Evolutionary conservation across 2,797 vertebrate species (phyloP).

Genomic region (Anguilla megastoma): DNA sequence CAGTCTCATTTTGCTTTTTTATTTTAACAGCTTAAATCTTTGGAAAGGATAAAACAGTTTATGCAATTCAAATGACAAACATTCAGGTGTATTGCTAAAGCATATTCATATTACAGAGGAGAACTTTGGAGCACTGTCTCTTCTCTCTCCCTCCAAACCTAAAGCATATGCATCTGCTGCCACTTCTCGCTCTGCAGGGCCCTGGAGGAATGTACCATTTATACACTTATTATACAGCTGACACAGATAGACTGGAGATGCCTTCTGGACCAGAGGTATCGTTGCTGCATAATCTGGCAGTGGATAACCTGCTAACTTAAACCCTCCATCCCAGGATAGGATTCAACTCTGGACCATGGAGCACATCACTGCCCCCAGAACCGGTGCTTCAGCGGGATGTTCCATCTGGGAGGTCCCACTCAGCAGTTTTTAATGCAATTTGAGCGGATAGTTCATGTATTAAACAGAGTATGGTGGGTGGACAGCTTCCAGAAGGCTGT

Average conservation of each 20-base stretch:
- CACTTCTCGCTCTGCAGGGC: not conserved
- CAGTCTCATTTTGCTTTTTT: too few species aligned
- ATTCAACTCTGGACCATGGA: not conserved
- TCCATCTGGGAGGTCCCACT: not conserved
- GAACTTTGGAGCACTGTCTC: not conserved
- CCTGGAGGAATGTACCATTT: not conserved
- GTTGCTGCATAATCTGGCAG: not conserved
- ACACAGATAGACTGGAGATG: not conserved
- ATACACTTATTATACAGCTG: not conserved
- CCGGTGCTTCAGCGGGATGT: not conserved
- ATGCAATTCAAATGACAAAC: not conserved
- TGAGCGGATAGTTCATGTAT: not conserved
- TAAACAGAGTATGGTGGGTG: not conserved
- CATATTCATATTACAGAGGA: not conserved
- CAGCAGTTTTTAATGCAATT: not conserved
- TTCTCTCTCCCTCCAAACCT: not conserved
- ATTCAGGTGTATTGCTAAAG: not conserved
- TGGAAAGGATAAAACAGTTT: not conserved
- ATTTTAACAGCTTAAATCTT: too few species aligned
- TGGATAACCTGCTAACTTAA: not conserved
- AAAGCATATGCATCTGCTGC: not conserved
- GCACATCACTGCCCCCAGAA: not conserved
- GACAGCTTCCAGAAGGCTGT: not conserved
- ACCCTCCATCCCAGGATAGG: not conserved
- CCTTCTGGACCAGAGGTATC: not conserved